Percentiles rank a stretch among this genome's conserved stretches.
phyloP scores from a whole-genome alignment of 2,888 invertebrate species.

The Lymantria dispar region DNA sequence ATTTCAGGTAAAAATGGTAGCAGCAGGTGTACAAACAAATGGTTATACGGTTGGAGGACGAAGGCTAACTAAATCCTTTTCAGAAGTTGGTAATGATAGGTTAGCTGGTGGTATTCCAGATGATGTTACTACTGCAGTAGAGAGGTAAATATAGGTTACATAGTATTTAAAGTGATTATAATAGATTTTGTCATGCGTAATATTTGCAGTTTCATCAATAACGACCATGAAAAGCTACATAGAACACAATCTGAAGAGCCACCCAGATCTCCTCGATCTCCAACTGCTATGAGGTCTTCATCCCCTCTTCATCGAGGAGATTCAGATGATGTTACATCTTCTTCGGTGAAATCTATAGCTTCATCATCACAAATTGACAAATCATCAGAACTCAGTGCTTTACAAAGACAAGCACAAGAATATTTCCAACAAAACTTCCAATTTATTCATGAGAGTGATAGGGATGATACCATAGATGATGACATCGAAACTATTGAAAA shows the following conservation, averaged over 20 bases:
- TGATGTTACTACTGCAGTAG: slow-evolving; percentile 57
- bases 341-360: slow-evolving; percentile 67
- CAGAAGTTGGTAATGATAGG: slow-evolving; percentile 85
- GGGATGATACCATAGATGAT: slow-evolving; percentile 78
- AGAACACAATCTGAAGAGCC: slow-evolving; percentile 94
- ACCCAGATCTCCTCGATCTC: slow-evolving; percentile 87
- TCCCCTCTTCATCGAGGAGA: slow-evolving; percentile 75
- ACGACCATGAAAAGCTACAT: slow-evolving; percentile 89
- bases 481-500: slow-evolving; percentile 78
- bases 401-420: slow-evolving; percentile 73
- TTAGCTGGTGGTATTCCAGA: slow-evolving; percentile 57
- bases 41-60: slow-evolving; percentile 84
- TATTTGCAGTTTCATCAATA: slow-evolving; percentile 57
- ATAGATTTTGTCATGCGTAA: neutral
- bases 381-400: slow-evolving; percentile 66
- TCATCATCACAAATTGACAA: slow-evolving; percentile 71
- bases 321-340: slow-evolving; percentile 71
- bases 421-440: slow-evolving; percentile 80
- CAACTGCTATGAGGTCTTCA: slow-evolving; percentile 71
- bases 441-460: slow-evolving; percentile 78
- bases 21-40: slow-evolving; percentile 95
- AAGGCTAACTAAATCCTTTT: slow-evolving; percentile 91
- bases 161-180: neutral
- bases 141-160: slow-evolving; percentile 51
- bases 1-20: slow-evolving; percentile 90